These are phyloP conservation scores for Theristicus caerulescens DNA, from an alignment of 2,113 vertebrate species.

Conservation along the genomic window DNA sequence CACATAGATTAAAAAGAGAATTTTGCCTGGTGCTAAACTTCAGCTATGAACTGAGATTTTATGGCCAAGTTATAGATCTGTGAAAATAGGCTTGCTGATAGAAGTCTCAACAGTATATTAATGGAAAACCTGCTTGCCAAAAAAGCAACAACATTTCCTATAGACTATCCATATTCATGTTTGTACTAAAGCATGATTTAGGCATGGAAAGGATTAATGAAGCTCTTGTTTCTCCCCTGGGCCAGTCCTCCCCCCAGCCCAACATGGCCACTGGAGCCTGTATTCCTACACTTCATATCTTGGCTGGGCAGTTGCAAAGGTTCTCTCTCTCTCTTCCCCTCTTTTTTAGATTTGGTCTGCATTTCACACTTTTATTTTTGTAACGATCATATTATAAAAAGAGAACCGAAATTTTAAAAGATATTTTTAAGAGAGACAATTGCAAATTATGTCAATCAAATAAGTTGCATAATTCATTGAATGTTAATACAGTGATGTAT, in stretches of 20 bases:
- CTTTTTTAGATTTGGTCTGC: background rate
- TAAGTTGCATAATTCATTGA: conserved; percentile 47
- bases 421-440: background rate
- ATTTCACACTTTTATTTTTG: background rate
- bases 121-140: background rate
- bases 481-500: background rate
- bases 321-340: background rate
- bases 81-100: background rate
- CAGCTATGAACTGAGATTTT: conserved; percentile 34
- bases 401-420: background rate
- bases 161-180: conserved; percentile 24
- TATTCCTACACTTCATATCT: background rate
- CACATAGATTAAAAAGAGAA: background rate
- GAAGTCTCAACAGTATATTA: conserved; percentile 4
- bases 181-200: background rate
- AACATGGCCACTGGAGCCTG: accelerated
- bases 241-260: accelerated
- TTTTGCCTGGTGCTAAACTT: conserved; percentile 47
- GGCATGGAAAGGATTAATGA: background rate
- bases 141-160: conserved; percentile 44
- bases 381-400: conserved; percentile 8
- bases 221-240: background rate
- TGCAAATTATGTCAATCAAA: conserved; percentile 41
- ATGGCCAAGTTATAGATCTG: conserved; percentile 4
- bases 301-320: background rate